phyloP scores from a whole-genome alignment of 2,888 invertebrate genomes.

The Drosophila tanythrix region DNA sequence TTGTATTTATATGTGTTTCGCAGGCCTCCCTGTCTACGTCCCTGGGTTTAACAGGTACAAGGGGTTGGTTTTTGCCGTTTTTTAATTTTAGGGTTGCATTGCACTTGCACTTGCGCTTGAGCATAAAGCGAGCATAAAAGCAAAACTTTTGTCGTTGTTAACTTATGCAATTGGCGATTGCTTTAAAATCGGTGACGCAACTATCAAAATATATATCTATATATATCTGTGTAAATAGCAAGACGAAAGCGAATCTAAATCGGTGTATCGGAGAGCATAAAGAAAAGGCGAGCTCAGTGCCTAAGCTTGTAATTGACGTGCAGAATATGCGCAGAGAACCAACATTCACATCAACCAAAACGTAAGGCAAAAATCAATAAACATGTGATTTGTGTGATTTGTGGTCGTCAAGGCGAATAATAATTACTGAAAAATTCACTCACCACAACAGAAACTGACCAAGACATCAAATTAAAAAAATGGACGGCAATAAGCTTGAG shows the following conservation, averaged over 20 bases:
- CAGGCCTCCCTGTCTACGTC: conserved; percentile 29
- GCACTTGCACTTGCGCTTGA: conserved; percentile 51
- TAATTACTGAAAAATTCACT: conserved; percentile 15
- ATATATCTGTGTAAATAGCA: not conserved
- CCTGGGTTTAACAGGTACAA: conserved; percentile 36
- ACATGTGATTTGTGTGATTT: conserved; percentile 32
- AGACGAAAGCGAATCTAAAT: conserved; percentile 14
- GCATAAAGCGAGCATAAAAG: conserved; percentile 34
- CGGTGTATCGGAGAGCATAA: conserved; percentile 25
- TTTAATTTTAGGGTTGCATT: conserved; percentile 52
- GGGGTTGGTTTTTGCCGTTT: conserved; percentile 47
- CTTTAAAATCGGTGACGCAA: conserved; percentile 31
- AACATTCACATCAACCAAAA: conserved; percentile 2
- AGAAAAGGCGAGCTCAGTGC: conserved; percentile 25
- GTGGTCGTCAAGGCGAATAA: conserved; percentile 9
- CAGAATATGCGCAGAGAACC: conserved; percentile 42
- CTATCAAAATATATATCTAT: conserved; percentile 14
- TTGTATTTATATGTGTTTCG: not conserved
- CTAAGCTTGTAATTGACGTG: conserved; percentile 20
- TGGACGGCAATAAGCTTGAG: conserved; percentile 52
- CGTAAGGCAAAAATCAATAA: conserved; percentile 54
- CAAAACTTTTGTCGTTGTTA: conserved; percentile 35
- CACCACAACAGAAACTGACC: conserved; percentile 12
- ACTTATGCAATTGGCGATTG: conserved; percentile 46
- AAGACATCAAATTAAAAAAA: conserved; percentile 14